A percentile compares a stretch with the other conserved stretches of the same genome.
phyloP scores from a whole-genome alignment of 1,140 invertebrate genomes.

The Carcinoscorpius rotundicauda region DNA sequence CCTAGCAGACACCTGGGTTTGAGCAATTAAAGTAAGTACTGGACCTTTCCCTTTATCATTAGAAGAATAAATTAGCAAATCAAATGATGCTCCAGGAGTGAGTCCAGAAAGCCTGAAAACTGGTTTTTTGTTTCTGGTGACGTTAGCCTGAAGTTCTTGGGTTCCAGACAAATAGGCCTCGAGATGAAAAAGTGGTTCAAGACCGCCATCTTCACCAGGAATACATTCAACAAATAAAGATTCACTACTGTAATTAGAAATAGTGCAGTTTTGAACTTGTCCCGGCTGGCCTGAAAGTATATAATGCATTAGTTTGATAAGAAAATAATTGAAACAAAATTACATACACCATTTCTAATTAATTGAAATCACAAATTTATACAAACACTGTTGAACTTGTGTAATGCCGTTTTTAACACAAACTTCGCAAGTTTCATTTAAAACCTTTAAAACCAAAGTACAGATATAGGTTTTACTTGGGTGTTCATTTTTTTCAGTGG shows the following conservation, averaged over 20 bases:
- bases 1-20: constrained; percentile 3
- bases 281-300: constrained; percentile 53
- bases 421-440: too few relatives aligned
- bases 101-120: constrained; percentile 17
- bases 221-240: constrained; percentile 59
- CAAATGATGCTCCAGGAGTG: constrained; percentile 13
- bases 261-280: constrained; percentile 65
- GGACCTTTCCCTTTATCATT: constrained; percentile 55
- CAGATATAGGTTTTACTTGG: too few relatives aligned
- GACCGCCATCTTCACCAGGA: constrained; percentile 71
- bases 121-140: constrained; percentile 11
- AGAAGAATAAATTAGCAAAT: constrained; percentile 49
- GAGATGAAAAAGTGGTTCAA: constrained; percentile 61
- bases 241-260: constrained; percentile 69
- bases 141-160: constrained; percentile 22
- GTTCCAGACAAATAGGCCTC: constrained; percentile 52
- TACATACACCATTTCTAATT: too few relatives aligned
- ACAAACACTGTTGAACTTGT: too few relatives aligned
- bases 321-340: too few relatives aligned
- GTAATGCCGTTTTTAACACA: too few relatives aligned
- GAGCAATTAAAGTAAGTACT: constrained; percentile 27
- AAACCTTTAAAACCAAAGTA: too few relatives aligned
- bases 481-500: too few relatives aligned
- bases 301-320: too few relatives aligned
- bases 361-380: too few relatives aligned